Conservation (phyloP, 2,797 vertebrate species). For the Sphenopsis melanotis region DNA sequence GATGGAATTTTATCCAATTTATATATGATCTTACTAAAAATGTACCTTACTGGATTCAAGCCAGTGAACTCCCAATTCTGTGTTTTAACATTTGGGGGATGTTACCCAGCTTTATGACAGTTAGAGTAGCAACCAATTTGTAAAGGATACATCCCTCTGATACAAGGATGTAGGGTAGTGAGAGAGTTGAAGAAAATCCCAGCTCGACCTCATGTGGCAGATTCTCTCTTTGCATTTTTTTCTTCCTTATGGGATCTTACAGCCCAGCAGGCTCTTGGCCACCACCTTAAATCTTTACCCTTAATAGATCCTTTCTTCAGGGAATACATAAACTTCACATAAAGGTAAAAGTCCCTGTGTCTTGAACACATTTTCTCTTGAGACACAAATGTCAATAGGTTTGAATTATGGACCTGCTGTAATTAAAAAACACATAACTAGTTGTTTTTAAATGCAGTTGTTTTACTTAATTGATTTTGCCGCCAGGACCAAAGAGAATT, state of each 20-base stretch:
- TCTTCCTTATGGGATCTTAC: background rate
- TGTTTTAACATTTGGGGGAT: background rate
- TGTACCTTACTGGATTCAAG: background rate
- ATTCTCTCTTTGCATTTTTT: background rate
- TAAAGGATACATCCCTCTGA: background rate
- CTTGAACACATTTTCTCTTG: background rate
- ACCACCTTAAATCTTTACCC: background rate
- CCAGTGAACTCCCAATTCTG: background rate
- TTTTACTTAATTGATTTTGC: conserved; percentile 79
- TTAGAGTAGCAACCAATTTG: background rate
- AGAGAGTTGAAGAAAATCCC: background rate
- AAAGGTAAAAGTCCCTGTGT: background rate
- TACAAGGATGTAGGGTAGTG: background rate
- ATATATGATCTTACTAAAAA: background rate
- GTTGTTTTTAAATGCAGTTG: conserved; percentile 73
- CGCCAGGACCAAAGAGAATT: background rate
- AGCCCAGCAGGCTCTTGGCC: background rate
- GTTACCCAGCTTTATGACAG: background rate
- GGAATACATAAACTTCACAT: background rate
- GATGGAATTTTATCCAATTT: background rate
- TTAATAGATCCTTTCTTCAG: background rate
- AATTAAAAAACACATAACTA: conserved; percentile 75
- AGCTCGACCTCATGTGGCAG: background rate
- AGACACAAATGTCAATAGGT: conserved; percentile 46
- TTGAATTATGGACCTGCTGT: conserved; percentile 70